Percentiles rank a stretch among this genome's conserved stretches.
Conservation (phyloP, 1,140 invertebrate species). For the Antheraea pernyi region DNA sequence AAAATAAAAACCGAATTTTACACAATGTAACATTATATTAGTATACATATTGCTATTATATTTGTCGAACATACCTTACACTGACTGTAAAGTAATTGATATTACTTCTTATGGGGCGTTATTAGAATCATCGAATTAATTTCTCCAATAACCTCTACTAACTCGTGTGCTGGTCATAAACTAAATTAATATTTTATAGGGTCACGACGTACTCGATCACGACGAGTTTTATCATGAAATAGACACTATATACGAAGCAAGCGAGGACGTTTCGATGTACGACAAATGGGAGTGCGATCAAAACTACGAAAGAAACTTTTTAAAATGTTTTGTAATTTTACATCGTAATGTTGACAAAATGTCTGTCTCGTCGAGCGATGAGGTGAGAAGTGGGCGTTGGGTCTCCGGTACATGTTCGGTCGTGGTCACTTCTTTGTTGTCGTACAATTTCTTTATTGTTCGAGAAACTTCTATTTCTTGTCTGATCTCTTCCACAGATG, state of each 20-base stretch:
- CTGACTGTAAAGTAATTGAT: too few relatives aligned
- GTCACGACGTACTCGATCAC: constrained; percentile 21
- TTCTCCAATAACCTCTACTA: background rate
- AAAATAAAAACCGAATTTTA: too few relatives aligned
- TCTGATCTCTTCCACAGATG: background rate
- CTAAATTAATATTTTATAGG: constrained; percentile 10
- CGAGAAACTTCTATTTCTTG: background rate
- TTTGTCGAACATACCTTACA: too few relatives aligned
- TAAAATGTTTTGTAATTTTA: constrained; percentile 41
- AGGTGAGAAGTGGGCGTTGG: constrained; percentile 41
- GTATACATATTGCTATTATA: too few relatives aligned
- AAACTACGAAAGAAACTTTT: constrained; percentile 48
- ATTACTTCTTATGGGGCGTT: too few relatives aligned
- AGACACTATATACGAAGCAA: constrained; percentile 59
- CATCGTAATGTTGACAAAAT: constrained; percentile 41
- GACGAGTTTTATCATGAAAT: constrained; percentile 60
- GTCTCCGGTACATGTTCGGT: background rate
- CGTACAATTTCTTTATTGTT: background rate
- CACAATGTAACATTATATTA: too few relatives aligned
- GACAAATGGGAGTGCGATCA: constrained; percentile 34
- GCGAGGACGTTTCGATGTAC: constrained; percentile 36
- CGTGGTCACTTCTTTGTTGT: background rate
- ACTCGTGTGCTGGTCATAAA: background rate
- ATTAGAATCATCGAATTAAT: background rate
- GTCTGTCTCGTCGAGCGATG: constrained; percentile 44